phyloP scores from a whole-genome alignment of 1,140 invertebrate species.

The Neomicropteryx cornuta region DNA sequence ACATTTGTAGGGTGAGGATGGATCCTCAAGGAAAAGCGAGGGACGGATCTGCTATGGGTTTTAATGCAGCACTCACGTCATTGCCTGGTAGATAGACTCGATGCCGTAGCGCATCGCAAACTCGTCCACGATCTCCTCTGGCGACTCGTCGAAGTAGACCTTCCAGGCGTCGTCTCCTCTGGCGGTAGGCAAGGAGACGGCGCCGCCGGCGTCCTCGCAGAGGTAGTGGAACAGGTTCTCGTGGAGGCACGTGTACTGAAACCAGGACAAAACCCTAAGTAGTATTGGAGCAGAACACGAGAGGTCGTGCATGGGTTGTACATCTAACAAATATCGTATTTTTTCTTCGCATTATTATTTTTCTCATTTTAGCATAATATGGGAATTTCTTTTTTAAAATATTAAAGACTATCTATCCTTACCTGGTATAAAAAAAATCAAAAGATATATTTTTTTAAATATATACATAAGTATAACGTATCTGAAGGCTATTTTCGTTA shows the following conservation, averaged over 20 bases:
- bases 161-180: conserved; percentile 98
- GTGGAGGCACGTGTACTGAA: conserved; percentile 91
- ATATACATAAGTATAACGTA: too few species aligned
- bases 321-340: too few species aligned
- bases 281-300: not conserved
- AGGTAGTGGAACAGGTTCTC: conserved; percentile 98
- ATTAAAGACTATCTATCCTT: too few species aligned
- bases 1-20: too few species aligned
- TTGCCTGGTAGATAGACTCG: conserved; percentile 98
- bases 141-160: conserved; percentile 95
- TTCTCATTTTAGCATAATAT: too few species aligned
- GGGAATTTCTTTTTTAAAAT: too few species aligned
- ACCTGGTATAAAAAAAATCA: too few species aligned
- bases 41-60: too few species aligned
- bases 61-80: conserved; percentile 96
- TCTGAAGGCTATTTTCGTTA: too few species aligned
- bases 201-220: conserved; percentile 85
- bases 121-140: conserved; percentile 98
- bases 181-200: conserved; percentile 82
- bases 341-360: too few species aligned
- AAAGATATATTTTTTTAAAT: too few species aligned
- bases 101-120: conserved; percentile 99
- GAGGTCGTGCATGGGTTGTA: not conserved
- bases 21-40: too few species aligned
- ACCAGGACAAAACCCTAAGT: conserved; percentile 5